These are phyloP conservation scores for Ibidorhyncha struthersii DNA, from an alignment of 2,113 vertebrate genomes.

Conservation along the genomic window DNA sequence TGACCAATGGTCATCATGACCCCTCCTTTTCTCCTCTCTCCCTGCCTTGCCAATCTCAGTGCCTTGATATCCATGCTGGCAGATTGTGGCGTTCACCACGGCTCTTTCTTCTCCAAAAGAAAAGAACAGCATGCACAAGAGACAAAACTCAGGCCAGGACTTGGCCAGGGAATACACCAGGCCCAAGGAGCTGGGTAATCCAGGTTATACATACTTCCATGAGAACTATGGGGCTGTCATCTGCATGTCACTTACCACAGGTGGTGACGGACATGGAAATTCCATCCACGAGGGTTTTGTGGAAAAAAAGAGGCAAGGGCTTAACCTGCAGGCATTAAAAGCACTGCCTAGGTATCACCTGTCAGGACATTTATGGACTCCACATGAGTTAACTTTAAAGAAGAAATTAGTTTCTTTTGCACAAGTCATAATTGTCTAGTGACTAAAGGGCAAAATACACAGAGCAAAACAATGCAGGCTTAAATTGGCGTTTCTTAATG, in stretches of 20 bases:
- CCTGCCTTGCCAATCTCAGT: background rate
- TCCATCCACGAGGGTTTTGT: background rate
- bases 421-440: background rate
- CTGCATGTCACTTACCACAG: background rate
- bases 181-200: background rate
- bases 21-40: background rate
- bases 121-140: background rate
- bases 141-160: background rate
- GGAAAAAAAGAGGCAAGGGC: background rate
- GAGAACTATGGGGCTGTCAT: background rate
- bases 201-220: background rate
- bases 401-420: background rate
- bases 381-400: background rate
- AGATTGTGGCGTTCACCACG: background rate
- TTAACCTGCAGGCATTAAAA: background rate
- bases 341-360: background rate
- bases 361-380: background rate
- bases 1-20: background rate
- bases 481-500: background rate
- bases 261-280: background rate
- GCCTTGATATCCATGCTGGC: background rate
- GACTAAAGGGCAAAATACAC: background rate
- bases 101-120: background rate
- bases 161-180: background rate
- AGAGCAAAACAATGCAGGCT: background rate